Evolutionary conservation across 1,140 invertebrate genomes (phyloP), one percentile per base, ranked within the genome.

Genomic region (Agrilus planipennis): DNA sequence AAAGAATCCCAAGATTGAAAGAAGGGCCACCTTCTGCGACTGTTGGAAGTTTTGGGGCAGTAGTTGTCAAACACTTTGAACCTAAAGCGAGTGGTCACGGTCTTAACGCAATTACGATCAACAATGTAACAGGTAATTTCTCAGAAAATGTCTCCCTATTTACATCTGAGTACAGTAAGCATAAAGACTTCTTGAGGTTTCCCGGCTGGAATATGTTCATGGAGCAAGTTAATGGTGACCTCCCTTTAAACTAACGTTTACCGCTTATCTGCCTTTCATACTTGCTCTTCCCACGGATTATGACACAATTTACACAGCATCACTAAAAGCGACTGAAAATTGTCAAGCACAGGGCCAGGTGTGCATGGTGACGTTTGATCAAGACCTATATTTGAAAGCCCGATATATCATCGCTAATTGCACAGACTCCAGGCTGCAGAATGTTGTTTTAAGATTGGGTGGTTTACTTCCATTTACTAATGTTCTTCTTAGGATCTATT

Each of bases 401-500:
- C 39, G 34, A 27, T 47, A 54, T 16, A 57, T 54, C 9, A 16
- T 52, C 21, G 12, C 43, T 11, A 39, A 15, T 9, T 15, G 10
- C 17, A 14, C 22, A 21, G 17, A 34, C 9, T 23, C 22, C 16
- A 42, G 29, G 9, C 29, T 53, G 18, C 35, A 16, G 20, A 46
- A 49, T 38, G 41, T 54, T 38, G 27, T 50, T 15, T 25, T 52
- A 20, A 53, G 52, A 35, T 45, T 59, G 7, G 49, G 52, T 28
- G 51, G 55, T 28, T n/a, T n/a, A n/a, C n/a, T 58, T 55, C 41
- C 45, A 57, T 53, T 36, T 63, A 28, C 44, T 62, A 7, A 61
- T 62, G 58, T 63, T 54, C 5, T 63, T 61, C 38, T 18, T 66
- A 27, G 63, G 58, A 31, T 46, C 21, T 29, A 56, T 64, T 39